Percentiles rank a stretch among this genome's conserved stretches.
Evolutionary conservation across 2,888 invertebrate species (phyloP).

Genomic region (Bellardia bayeri): DNA sequence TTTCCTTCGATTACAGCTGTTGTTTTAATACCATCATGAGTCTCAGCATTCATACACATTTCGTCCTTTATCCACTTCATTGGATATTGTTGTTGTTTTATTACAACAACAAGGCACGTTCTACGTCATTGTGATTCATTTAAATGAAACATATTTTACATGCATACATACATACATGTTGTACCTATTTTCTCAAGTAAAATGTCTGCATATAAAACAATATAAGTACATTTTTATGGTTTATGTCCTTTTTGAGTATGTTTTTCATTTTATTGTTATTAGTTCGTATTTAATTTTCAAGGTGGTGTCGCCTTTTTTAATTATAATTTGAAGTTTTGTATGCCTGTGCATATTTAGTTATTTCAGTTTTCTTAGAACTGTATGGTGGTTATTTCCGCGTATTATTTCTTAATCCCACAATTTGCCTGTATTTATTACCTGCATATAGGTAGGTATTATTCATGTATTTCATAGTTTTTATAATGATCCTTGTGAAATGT

Average conservation of each 20-base stretch:
- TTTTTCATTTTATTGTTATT: background rate
- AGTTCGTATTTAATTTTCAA: background rate
- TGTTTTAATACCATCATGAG: constrained; percentile 1
- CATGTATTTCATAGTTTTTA: background rate
- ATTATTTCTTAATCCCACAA: background rate
- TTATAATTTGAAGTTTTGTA: constrained; percentile 11
- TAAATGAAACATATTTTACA: constrained; percentile 5
- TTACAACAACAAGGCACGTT: constrained; percentile 32
- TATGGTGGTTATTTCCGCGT: background rate
- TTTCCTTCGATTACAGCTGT: constrained; percentile 46
- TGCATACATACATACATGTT: background rate
- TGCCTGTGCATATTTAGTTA: background rate
- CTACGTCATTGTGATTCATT: constrained; percentile 33
- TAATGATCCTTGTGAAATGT: background rate
- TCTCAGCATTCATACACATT: constrained; percentile 6
- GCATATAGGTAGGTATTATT: background rate
- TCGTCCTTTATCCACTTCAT: constrained; percentile 39
- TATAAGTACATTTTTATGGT: background rate
- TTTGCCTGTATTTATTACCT: constrained; percentile 17
- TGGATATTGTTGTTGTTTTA: constrained; percentile 7
- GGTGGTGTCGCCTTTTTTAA: constrained; percentile 43
- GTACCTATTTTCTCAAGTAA: background rate
- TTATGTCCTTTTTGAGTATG: constrained; percentile 2
- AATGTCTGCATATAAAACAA: background rate
- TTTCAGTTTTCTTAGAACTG: constrained; percentile 8